Percentiles rank a stretch among this genome's conserved stretches.
phyloP scores from a whole-genome alignment of 2,797 vertebrate species.

The Picus viridis region DNA sequence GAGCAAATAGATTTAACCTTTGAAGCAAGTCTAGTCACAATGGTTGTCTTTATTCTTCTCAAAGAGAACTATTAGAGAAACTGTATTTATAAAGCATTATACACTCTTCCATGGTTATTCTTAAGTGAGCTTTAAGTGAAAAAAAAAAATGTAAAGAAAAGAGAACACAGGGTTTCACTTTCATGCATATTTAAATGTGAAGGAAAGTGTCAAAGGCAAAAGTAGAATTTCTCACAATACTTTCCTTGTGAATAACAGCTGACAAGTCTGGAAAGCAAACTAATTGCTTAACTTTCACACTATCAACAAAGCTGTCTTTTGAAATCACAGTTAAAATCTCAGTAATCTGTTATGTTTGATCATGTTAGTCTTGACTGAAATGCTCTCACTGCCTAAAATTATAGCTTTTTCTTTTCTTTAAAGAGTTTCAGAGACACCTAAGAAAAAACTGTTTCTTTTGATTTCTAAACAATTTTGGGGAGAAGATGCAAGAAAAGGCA shows the following conservation, averaged over 20 bases:
- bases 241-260: slow-evolving; percentile 30
- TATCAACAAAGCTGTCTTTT: slow-evolving; percentile 26
- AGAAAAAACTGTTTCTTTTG: background rate
- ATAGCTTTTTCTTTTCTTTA: background rate
- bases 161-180: background rate
- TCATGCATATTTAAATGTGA: background rate
- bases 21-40: slow-evolving; percentile 1
- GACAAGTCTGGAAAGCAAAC: slow-evolving; percentile 40
- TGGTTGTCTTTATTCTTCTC: background rate
- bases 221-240: slow-evolving; percentile 32
- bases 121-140: background rate
- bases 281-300: slow-evolving; percentile 22
- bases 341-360: background rate
- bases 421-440: background rate
- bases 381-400: background rate
- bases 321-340: background rate
- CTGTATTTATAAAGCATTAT: slow-evolving; percentile 7
- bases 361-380: slow-evolving; percentile 16
- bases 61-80: background rate
- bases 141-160: slow-evolving; percentile 23
- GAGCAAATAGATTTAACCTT: background rate
- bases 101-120: background rate
- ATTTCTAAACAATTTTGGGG: background rate
- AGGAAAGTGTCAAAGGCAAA: slow-evolving; percentile 18
- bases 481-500: background rate